Base-by-base conservation (phyloP, 2,113 vertebrate genomes). In the Paracanthobrama guichenoti region DNA sequence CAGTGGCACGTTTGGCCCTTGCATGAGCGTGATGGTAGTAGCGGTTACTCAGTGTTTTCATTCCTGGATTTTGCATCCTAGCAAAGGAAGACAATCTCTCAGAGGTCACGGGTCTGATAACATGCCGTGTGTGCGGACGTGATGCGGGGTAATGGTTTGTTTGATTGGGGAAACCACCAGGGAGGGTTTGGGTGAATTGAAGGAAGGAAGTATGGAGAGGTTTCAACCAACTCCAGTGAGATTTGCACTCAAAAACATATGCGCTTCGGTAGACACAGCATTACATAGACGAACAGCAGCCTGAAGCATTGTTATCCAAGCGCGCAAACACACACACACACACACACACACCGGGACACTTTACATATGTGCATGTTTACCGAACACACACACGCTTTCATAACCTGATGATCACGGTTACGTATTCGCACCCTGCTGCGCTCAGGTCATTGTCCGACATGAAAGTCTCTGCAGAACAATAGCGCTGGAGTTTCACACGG, bases 391-490 rank as follows among this genome's bases (percentile, higher is more conserved):
- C 24, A 22, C 50, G 8, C 57, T 69, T 76, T 22, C 50, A 67
- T 62, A 83, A 78, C 26, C 57, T 80, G 64, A 72, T 50, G 39
- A 26, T 10, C 18, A 31, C 18, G 28, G 13, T 67, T 48, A 46
- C 3, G 57, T 67, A 26, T 64, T 35, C 4, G 28, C 50, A 31
- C 60, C 44, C 60, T 9, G 6, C 50, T 14, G 75, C 12, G 20
- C 6, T 39, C 66, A 59, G 20, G 12, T 46, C 71, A 28, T 80
- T 84, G 77, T 86, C 20, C 57, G 16, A 79, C 64, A 86, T 86
- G 13, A 87, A 82, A 86, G 84, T 31, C 57, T 26, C 12, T 22
- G 2, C 6, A 26, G 44, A 85, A 88, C 85, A 88, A 88, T 85
- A 53, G 67, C 35, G 6, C 66, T 28, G 60, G 77, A 76, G 14